phyloP scores from a whole-genome alignment of 2,797 vertebrate genomes.

The Rhinoraja longicauda region DNA sequence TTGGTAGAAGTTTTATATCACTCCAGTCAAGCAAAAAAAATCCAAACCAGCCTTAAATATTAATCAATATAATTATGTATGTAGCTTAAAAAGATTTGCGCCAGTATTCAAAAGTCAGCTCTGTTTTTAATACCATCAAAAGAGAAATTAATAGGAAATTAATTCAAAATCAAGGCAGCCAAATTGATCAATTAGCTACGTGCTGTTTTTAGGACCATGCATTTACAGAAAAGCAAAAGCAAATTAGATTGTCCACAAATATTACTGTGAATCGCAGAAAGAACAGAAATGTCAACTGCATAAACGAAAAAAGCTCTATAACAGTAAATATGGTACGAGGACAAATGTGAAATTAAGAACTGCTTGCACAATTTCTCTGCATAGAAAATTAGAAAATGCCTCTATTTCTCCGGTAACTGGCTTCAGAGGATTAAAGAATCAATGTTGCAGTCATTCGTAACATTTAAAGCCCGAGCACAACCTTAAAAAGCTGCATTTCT shows the following conservation, averaged over 20 bases:
- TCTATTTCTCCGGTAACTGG: not conserved
- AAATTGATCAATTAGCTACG: too few relatives aligned
- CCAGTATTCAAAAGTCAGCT: not conserved
- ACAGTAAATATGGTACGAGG: not conserved
- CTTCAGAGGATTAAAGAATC: constrained; percentile 7
- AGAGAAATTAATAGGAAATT: not conserved
- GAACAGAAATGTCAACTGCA: not conserved
- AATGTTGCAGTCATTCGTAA: not conserved
- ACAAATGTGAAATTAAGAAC: not conserved
- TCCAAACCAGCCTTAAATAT: not conserved
- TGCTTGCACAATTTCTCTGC: not conserved
- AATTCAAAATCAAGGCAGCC: not conserved
- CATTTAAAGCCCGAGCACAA: not conserved
- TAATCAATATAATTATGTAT: not conserved
- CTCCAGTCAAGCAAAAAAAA: not conserved
- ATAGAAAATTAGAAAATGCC: not conserved
- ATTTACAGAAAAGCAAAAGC: not conserved
- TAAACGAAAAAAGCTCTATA: not conserved
- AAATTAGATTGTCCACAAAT: not conserved
- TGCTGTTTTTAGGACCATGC: not conserved
- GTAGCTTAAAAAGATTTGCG: not conserved
- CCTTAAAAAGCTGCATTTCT: not conserved
- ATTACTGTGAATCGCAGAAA: not conserved
- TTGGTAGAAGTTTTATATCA: not conserved
- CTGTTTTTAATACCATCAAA: not conserved